These are phyloP conservation scores for Saturnia japonica DNA, from an alignment of 2,888 invertebrate species.

Conservation along the genomic window DNA sequence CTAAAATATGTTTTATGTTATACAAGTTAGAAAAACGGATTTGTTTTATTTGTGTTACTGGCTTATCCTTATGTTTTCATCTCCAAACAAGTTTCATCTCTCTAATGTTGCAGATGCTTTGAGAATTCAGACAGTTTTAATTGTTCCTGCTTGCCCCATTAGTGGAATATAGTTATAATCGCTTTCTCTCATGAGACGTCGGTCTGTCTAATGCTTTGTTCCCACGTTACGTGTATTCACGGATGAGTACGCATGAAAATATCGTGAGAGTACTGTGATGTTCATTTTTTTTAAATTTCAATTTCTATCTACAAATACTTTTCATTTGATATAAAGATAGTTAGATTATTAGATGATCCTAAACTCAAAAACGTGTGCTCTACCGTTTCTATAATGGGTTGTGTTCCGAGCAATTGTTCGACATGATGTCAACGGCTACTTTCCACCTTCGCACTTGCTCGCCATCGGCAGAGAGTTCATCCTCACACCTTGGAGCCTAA, in stretches of 20 bases:
- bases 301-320: not conserved
- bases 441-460: no score
- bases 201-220: not conserved
- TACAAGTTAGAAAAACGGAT: no score
- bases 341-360: no score
- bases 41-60: not conserved
- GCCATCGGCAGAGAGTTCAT: no score
- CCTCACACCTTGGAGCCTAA: no score
- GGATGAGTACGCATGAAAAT: not conserved
- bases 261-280: not conserved
- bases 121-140: conserved; percentile 11
- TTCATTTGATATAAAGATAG: no score
- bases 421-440: no score
- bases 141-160: conserved; percentile 14
- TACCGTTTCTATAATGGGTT: no score
- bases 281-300: not conserved
- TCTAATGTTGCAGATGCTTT: conserved; percentile 8
- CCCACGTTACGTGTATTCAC: not conserved
- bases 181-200: not conserved
- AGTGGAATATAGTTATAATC: conserved; percentile 13
- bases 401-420: no score
- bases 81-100: not conserved
- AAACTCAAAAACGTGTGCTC: no score
- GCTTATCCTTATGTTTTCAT: conserved; percentile 4
- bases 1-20: no score